Conservation (phyloP, 2,888 invertebrate species). For the Tetranychus truncatus region DNA sequence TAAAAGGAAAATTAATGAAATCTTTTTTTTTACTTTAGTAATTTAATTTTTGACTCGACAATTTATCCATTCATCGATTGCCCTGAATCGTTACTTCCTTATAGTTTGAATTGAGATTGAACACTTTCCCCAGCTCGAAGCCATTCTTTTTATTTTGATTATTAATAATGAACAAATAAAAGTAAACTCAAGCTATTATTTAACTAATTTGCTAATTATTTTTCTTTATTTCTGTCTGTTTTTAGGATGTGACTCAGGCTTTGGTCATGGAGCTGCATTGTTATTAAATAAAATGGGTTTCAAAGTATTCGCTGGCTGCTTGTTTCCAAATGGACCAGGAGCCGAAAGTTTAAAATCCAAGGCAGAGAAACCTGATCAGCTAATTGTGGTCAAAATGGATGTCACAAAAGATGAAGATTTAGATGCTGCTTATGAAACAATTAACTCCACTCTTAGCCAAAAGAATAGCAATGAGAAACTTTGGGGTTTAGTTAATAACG, state of each 20-base stretch:
- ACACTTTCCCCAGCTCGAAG: not conserved
- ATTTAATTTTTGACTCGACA: not conserved
- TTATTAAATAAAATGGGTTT: constrained; percentile 16
- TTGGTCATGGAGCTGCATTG: constrained; percentile 16
- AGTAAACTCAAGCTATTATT: not conserved
- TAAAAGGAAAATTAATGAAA: not conserved
- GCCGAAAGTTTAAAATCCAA: constrained; percentile 7
- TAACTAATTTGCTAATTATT: not conserved
- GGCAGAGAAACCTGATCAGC: constrained; percentile 7
- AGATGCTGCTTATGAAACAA: constrained; percentile 27
- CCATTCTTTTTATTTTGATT: not conserved
- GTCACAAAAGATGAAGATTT: constrained; percentile 31
- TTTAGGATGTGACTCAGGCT: constrained; percentile 19
- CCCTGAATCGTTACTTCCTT: not conserved
- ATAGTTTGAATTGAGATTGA: not conserved
- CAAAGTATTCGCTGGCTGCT: constrained; percentile 18
- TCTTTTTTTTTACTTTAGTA: no score
- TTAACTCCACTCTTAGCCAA: constrained; percentile 22
- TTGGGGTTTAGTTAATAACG: constrained; percentile 39
- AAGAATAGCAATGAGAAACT: constrained; percentile 28
- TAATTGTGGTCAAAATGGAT: constrained; percentile 31
- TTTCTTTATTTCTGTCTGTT: not conserved
- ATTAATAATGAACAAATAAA: not conserved
- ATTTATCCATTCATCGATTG: not conserved
- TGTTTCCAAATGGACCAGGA: constrained; percentile 15